A percentile compares a stretch with the other conserved stretches of the same genome.
These are phyloP conservation scores for Sciaenops ocellatus DNA, from an alignment of 2,797 vertebrate genomes.

Conservation along the genomic window DNA sequence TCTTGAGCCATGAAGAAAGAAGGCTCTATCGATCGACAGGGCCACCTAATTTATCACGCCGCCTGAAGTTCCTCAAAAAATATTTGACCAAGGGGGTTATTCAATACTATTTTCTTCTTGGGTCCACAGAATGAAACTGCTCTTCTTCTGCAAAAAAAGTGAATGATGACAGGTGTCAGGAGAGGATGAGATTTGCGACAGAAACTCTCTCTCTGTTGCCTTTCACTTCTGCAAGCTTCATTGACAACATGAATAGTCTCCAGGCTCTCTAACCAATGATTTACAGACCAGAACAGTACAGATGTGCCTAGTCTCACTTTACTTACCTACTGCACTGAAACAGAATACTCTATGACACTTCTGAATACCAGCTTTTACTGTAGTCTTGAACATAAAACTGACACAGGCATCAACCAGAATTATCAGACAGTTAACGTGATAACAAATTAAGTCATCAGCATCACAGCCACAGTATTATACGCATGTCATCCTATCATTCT, in stretches of 20 bases:
- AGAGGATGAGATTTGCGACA: constrained; percentile 82
- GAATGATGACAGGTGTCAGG: constrained; percentile 86
- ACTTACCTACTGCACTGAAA: constrained; percentile 56
- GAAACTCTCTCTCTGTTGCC: constrained; percentile 76
- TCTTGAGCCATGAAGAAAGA: constrained; percentile 94
- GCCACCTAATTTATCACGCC: constrained; percentile 97
- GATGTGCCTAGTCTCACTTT: constrained; percentile 52
- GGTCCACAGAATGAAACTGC: constrained; percentile 79
- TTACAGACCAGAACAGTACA: constrained; percentile 65
- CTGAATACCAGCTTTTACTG: constrained; percentile 25
- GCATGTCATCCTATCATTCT: constrained; percentile 12
- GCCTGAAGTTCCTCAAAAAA: constrained; percentile 94
- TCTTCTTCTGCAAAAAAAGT: constrained; percentile 79
- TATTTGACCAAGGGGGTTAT: constrained; percentile 94
- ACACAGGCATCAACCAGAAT: constrained; percentile 21
- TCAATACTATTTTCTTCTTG: constrained; percentile 97
- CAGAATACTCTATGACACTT: constrained; percentile 17
- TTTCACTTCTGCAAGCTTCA: constrained; percentile 78
- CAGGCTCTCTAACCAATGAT: constrained; percentile 69
- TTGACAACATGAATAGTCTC: constrained; percentile 81
- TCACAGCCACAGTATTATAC: constrained; percentile 3
- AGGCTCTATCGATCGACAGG: constrained; percentile 95
- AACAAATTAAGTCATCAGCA: constrained; percentile 13
- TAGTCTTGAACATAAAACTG: constrained; percentile 15
- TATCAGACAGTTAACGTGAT: constrained; percentile 18